These are phyloP conservation scores for Rhabdophis nuchalis DNA, from an alignment of 2,797 vertebrate species.

Conservation along the genomic window DNA sequence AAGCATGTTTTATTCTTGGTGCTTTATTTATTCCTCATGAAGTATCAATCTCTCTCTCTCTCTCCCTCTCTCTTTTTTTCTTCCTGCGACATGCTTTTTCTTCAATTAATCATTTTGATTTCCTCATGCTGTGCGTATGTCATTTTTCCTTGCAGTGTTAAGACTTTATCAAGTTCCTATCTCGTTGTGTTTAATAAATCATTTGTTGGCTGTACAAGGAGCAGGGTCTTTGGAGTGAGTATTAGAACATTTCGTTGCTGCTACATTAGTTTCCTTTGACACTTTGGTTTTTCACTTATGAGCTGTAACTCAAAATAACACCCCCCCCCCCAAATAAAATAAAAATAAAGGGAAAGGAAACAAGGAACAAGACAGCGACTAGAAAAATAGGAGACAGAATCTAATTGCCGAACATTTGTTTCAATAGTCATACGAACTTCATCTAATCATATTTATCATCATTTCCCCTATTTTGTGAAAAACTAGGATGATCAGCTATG, in stretches of 20 bases:
- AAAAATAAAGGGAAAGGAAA: neutral
- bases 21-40: constrained; percentile 40
- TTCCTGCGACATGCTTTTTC: constrained; percentile 18
- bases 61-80: neutral
- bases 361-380: neutral
- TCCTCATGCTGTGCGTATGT: constrained; percentile 22
- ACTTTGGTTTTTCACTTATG: constrained; percentile 20
- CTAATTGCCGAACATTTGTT: constrained; percentile 10
- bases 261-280: constrained; percentile 21
- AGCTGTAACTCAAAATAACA: constrained; percentile 11
- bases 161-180: constrained; percentile 50
- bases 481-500: neutral
- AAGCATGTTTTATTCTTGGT: constrained; percentile 41
- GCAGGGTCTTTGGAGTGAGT: constrained; percentile 17
- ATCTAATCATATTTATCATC: constrained; percentile 2
- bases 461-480: neutral
- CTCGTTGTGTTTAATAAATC: constrained; percentile 52
- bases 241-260: neutral
- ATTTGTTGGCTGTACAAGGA: constrained; percentile 21
- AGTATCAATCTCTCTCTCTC: neutral
- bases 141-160: constrained; percentile 39
- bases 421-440: constrained; percentile 1
- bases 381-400: neutral
- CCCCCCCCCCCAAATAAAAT: no score
- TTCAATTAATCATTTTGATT: constrained; percentile 41